phyloP scores from a whole-genome alignment of 2,797 vertebrate genomes.

The Protonibea diacanthus region DNA sequence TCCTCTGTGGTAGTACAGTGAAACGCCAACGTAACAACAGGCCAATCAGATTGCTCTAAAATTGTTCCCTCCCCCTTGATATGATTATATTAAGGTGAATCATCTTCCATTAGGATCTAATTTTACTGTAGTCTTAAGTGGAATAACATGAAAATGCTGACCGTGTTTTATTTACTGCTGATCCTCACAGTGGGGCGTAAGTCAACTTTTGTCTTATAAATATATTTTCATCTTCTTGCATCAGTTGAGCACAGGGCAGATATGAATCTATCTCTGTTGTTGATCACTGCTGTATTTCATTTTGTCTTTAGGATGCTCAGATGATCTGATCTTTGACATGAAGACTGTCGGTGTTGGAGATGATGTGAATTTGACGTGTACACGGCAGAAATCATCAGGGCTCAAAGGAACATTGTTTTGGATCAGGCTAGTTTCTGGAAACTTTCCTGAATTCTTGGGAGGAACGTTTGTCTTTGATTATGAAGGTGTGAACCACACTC shows the following conservation, averaged over 20 bases:
- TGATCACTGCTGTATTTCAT: no score
- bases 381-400: background rate
- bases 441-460: slow-evolving; percentile 34
- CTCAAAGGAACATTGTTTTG: rapidly evolving
- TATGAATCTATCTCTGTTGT: no score
- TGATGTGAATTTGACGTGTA: slow-evolving; percentile 31
- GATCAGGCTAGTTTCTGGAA: slow-evolving; percentile 26
- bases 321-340: no score
- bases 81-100: slow-evolving; percentile 9
- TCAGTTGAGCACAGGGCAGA: no score
- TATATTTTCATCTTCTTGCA: no score
- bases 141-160: slow-evolving; percentile 16
- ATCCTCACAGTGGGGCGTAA: no score
- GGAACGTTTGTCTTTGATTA: background rate
- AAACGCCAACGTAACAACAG: background rate
- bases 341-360: slow-evolving; percentile 29
- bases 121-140: no score
- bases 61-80: slow-evolving; percentile 40
- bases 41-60: slow-evolving; percentile 43
- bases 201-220: no score
- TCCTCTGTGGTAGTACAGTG: background rate
- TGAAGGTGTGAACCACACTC: rapidly evolving
- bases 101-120: background rate
- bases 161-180: background rate
- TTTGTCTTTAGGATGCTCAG: no score